Evolutionary conservation across 1,140 invertebrate species (phyloP).

Genomic region (Drosophila triauraria): DNA sequence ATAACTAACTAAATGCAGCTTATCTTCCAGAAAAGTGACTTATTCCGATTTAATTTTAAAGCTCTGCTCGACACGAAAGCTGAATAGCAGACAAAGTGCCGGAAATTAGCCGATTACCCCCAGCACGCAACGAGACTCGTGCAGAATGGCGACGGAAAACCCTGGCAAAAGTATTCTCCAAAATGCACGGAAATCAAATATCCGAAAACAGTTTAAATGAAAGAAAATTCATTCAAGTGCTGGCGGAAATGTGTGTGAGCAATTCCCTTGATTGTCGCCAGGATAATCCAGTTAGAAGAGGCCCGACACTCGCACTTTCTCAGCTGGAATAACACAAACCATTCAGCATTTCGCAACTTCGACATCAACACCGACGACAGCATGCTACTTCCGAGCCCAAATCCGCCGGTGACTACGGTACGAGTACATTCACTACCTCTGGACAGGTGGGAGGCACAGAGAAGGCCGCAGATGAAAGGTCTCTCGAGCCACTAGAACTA

Average conservation of each 20-base stretch:
- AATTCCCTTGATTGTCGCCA: slow-evolving; percentile 35
- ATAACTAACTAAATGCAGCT: background rate
- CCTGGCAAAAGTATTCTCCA: slow-evolving; percentile 15
- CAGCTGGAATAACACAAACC: slow-evolving; percentile 1
- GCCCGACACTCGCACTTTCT: background rate
- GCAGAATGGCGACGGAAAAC: slow-evolving; percentile 11
- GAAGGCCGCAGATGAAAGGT: slow-evolving; percentile 3
- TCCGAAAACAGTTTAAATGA: slow-evolving; percentile 44
- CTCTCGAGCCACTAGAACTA: background rate
- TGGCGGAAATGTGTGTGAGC: slow-evolving; percentile 52
- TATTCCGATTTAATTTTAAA: slow-evolving; percentile 5
- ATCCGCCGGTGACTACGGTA: background rate
- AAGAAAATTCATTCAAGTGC: slow-evolving; percentile 34
- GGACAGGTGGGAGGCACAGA: background rate
- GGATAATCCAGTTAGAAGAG: slow-evolving; percentile 7
- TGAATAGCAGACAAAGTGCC: slow-evolving; percentile 56
- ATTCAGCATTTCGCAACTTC: slow-evolving; percentile 1
- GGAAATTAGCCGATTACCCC: slow-evolving; percentile 70
- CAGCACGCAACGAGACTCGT: slow-evolving; percentile 5
- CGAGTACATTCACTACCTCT: slow-evolving; percentile 15
- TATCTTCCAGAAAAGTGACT: too few relatives aligned
- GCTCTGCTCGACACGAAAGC: background rate
- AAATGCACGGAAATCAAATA: slow-evolving; percentile 67
- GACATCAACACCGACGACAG: slow-evolving; percentile 2
- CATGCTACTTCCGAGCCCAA: slow-evolving; percentile 21